Percentiles rank a stretch among this genome's conserved stretches.
Conservation (phyloP, 2,888 invertebrate species). For the Brenthis ino region DNA sequence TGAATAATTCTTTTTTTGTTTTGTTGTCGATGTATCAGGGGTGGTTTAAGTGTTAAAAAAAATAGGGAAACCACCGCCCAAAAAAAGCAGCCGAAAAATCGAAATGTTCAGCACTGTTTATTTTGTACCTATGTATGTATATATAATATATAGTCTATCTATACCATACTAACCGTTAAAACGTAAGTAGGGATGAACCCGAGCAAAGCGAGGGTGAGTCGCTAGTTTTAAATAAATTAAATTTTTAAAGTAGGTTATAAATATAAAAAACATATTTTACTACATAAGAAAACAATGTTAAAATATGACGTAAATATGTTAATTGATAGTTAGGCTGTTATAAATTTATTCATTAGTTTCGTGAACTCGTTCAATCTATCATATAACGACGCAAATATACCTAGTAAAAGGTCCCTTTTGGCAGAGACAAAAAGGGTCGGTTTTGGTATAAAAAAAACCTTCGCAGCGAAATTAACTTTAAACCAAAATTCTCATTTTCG, state of each 20-base stretch:
- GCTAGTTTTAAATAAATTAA: too few relatives aligned
- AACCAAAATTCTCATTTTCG: constrained; percentile 1
- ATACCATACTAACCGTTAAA: too few relatives aligned
- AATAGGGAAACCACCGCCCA: too few relatives aligned
- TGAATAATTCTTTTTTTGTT: too few relatives aligned
- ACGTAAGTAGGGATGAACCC: too few relatives aligned
- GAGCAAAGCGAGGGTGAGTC: too few relatives aligned
- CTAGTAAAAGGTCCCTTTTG: not conserved
- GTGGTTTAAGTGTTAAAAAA: too few relatives aligned
- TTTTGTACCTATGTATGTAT: too few relatives aligned
- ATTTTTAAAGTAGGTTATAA: not conserved
- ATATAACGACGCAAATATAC: not conserved
- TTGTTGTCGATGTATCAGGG: too few relatives aligned
- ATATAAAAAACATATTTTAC: not conserved
- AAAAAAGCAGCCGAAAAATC: too few relatives aligned
- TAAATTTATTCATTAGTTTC: constrained; percentile 14
- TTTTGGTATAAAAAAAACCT: not conserved
- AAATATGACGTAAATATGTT: not conserved
- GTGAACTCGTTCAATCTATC: constrained; percentile 3
- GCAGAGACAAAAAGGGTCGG: not conserved
- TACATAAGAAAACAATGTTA: not conserved
- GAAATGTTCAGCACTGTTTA: too few relatives aligned
- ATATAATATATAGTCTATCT: too few relatives aligned
- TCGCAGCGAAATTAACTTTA: constrained; percentile 16
- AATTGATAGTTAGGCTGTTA: not conserved